Conservation (phyloP, 2,797 vertebrate species). For the Novumbra hubbsi region DNA sequence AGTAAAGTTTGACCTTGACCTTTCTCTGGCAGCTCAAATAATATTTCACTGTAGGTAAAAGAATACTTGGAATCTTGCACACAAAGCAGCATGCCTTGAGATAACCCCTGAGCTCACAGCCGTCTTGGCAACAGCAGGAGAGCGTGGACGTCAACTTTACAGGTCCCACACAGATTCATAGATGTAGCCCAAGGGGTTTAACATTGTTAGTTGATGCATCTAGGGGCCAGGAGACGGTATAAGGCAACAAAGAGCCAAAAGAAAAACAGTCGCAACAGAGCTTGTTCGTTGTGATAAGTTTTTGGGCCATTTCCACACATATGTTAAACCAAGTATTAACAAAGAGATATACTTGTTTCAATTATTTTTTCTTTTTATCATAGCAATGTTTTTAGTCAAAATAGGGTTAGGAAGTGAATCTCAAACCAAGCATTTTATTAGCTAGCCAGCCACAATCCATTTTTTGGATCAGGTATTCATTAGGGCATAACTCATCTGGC, state of each 20-base stretch:
- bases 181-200: constrained; percentile 15
- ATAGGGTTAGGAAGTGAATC: too few species aligned
- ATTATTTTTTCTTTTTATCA: too few species aligned
- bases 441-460: too few species aligned
- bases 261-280: background rate
- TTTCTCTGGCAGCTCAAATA: background rate
- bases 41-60: background rate
- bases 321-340: too few species aligned
- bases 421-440: too few species aligned
- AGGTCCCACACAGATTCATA: constrained; percentile 28
- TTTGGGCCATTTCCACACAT: constrained; percentile 4
- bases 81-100: background rate
- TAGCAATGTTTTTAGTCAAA: too few species aligned
- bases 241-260: constrained; percentile 18
- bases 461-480: too few species aligned
- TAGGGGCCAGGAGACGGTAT: constrained; percentile 18
- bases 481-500: too few species aligned
- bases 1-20: background rate
- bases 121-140: constrained; percentile 33
- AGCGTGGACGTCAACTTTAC: constrained; percentile 9
- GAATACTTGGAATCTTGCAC: background rate
- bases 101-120: constrained; percentile 7
- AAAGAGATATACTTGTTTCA: too few species aligned
- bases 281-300: constrained; percentile 9
- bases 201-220: background rate